Evolutionary conservation across 1,140 invertebrate genomes (phyloP).

Genomic region (Drosophila burlai): DNA sequence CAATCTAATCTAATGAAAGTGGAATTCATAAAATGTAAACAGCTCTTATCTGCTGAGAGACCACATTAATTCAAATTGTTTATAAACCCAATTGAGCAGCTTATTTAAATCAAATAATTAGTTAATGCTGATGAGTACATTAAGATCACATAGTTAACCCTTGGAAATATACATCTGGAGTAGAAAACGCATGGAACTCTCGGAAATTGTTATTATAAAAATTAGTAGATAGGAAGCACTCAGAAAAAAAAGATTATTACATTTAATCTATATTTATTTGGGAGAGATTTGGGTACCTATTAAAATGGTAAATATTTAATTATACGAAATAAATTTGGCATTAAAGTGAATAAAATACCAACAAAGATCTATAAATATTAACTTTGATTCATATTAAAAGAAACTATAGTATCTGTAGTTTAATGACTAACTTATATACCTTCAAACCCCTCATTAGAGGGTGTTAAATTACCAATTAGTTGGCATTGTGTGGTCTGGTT

Average conservation of each 20-base stretch:
- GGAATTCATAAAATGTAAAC: conserved; percentile 5
- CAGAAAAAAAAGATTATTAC: background rate
- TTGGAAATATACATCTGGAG: background rate
- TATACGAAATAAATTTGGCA: too few species aligned
- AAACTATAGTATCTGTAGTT: background rate
- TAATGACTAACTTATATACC: background rate
- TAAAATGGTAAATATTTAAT: too few species aligned
- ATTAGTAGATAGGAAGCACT: background rate
- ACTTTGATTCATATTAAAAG: background rate
- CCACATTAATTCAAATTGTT: background rate
- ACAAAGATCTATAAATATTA: background rate
- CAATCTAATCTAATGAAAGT: conserved; percentile 16
- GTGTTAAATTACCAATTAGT: background rate
- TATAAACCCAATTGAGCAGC: background rate
- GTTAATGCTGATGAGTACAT: background rate
- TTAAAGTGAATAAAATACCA: background rate
- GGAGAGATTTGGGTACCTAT: too few species aligned
- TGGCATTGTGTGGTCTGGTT: conserved; percentile 51
- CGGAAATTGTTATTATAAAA: conserved; percentile 2
- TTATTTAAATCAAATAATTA: background rate
- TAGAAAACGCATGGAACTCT: background rate
- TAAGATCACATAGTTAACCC: background rate
- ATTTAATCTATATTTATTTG: background rate
- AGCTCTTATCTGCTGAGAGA: background rate
- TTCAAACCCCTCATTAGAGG: too few species aligned